Percentiles rank a stretch among this genome's conserved stretches.
phyloP scores from a whole-genome alignment of 2,113 vertebrate genomes.

The Pterocles orientalis region DNA sequence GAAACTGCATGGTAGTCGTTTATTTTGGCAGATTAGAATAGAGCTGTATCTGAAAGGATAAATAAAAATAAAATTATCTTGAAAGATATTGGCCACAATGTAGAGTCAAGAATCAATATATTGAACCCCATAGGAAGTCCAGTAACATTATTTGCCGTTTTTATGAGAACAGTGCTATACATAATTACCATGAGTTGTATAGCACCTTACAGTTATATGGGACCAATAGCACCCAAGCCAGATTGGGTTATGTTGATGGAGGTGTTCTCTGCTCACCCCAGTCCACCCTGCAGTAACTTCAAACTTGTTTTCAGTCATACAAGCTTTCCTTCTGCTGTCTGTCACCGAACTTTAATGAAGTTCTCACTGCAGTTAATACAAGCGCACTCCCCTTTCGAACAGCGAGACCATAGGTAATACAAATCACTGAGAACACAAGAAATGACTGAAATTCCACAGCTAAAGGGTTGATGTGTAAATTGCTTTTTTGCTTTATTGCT shows the following conservation, averaged over 20 bases:
- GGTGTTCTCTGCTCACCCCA: not conserved
- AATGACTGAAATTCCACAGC: not conserved
- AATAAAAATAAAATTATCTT: not conserved
- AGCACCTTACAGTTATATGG: not conserved
- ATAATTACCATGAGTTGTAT: not conserved
- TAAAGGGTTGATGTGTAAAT: not conserved
- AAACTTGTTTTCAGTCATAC: not conserved
- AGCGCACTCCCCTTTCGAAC: not conserved
- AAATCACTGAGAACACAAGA: not conserved
- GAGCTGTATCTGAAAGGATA: not conserved
- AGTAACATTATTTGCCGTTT: not conserved
- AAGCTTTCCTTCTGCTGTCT: not conserved
- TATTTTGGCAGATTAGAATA: not conserved
- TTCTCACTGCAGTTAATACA: not conserved
- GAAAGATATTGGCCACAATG: not conserved
- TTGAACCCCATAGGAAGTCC: not conserved
- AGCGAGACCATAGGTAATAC: not conserved
- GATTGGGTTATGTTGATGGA: not conserved
- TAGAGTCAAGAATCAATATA: not conserved
- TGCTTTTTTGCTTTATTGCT: not conserved
- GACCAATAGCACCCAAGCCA: not conserved
- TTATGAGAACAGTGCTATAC: not conserved
- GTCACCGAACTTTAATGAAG: not conserved
- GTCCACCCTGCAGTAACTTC: not conserved
- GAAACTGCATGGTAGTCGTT: not conserved